Base-by-base conservation (phyloP, 2,888 invertebrate species). In the Dryadula phaetusa region DNA sequence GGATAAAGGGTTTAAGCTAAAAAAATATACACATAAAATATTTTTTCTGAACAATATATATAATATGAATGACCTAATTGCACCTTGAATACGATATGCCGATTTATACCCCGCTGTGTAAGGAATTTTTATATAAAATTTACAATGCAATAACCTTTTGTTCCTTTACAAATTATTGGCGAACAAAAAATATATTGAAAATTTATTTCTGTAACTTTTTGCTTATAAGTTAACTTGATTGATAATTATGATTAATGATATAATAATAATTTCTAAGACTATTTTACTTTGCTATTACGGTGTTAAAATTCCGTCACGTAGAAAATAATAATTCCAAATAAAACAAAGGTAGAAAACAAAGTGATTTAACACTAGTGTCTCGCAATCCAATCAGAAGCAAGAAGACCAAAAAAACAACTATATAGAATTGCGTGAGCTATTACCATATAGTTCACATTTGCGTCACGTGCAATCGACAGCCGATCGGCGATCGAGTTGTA, bases 381-480 rank as follows among this genome's bases (percentile, higher is more conserved):
- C 25, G 14, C 25, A 6, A 3, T n/a, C 25, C 1, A 10, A 16
- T 10, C n/a, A 16, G 3, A 3, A 10, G 10, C 16, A 66, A 58
- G 62, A 68, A 68, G 52, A 66, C n/a, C n/a, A 70, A 70, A 72
- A 72, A 70, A 70, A 69, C 66, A n/a, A n/a, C n/a, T n/a, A n/a
- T 61, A 72, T 67, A 71, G 76, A 74, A 75, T 73, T 28, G 58
- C 49, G 72, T 70, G 71, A 62, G 75, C 71, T 44, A 85, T 87
- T 86, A 83, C 79, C 86, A 84, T 83, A 77, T 74, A 75, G 79
- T 89, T 85, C 85, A 79, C 82, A 90, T 84, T 87, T 82, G 76
- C 79, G 83, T 89, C 90, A 89, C 89, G 88, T 81, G 80, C 87
- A 81, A 82, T 84, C 82, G 81, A 76, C 80, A 77, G 75, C 69